These are phyloP conservation scores for Taenaris catops DNA, from an alignment of 2,888 invertebrate species.

Conservation along the genomic window DNA sequence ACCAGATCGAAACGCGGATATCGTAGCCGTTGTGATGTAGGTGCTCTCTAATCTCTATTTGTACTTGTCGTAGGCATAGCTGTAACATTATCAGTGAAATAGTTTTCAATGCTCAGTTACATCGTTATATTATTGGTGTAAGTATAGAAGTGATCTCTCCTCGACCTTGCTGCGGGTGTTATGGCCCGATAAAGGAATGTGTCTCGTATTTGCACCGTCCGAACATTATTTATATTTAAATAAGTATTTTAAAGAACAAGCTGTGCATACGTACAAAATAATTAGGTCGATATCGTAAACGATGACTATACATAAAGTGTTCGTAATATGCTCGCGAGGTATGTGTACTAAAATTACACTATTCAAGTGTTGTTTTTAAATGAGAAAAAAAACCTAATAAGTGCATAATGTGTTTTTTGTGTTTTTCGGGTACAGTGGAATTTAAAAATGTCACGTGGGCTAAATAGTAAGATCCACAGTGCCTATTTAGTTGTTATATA, in stretches of 20 bases:
- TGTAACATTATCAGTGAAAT: constrained; percentile 7
- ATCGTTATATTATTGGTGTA: constrained; percentile 6
- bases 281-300: constrained; percentile 23
- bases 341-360: neutral
- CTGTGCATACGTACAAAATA: constrained; percentile 32
- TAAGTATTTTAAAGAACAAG: constrained; percentile 43
- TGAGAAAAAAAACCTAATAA: no score
- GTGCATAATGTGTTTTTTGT: no score
- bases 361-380: neutral
- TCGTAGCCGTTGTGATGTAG: neutral
- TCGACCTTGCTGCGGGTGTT: constrained; percentile 24
- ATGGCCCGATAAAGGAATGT: constrained; percentile 28
- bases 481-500: no score
- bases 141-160: constrained; percentile 21
- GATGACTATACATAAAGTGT: constrained; percentile 4
- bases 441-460: no score
- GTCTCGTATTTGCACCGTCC: constrained; percentile 26
- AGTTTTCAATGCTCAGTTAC: constrained; percentile 9
- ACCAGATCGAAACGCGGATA: no score
- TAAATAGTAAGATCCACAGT: no score
- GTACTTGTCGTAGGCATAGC: neutral
- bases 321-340: constrained; percentile 2
- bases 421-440: no score
- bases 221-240: constrained; percentile 35
- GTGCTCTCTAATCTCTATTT: neutral